Evolutionary conservation across 2,113 vertebrate species (phyloP).

Genomic region (Chlorodrepanis virens): DNA sequence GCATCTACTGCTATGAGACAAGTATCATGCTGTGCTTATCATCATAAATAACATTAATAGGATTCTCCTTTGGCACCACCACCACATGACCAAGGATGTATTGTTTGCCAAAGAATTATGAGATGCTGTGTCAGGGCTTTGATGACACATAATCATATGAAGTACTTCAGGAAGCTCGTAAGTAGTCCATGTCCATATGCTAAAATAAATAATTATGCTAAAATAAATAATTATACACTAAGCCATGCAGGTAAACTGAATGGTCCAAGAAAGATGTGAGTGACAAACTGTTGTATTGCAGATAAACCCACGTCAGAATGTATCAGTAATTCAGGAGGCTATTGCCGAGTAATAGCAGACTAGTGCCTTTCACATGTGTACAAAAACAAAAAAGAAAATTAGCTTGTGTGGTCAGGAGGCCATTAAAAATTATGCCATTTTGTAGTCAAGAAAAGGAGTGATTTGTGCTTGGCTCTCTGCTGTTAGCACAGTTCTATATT

Average conservation of each 20-base stretch:
- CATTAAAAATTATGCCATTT: background rate
- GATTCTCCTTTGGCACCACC: background rate
- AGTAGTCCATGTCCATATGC: background rate
- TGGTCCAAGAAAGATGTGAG: background rate
- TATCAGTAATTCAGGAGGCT: constrained; percentile 1
- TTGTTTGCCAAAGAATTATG: constrained; percentile 51
- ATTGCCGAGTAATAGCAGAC: background rate
- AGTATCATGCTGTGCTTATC: background rate
- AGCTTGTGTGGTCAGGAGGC: background rate
- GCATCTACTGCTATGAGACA: background rate
- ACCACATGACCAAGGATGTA: background rate
- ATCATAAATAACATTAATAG: background rate
- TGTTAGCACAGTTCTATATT: background rate
- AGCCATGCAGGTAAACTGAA: background rate
- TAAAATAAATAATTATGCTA: background rate
- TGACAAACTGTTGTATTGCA: background rate
- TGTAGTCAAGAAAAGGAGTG: background rate
- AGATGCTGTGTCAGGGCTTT: background rate
- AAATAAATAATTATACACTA: background rate
- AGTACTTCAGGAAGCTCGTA: background rate
- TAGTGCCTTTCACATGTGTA: constrained; percentile 36
- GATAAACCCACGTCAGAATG: background rate
- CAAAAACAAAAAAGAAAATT: background rate
- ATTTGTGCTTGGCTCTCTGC: background rate
- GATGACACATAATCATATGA: background rate